These are phyloP conservation scores for Carapus acus DNA, from an alignment of 2,797 vertebrate species.

Conservation along the genomic window DNA sequence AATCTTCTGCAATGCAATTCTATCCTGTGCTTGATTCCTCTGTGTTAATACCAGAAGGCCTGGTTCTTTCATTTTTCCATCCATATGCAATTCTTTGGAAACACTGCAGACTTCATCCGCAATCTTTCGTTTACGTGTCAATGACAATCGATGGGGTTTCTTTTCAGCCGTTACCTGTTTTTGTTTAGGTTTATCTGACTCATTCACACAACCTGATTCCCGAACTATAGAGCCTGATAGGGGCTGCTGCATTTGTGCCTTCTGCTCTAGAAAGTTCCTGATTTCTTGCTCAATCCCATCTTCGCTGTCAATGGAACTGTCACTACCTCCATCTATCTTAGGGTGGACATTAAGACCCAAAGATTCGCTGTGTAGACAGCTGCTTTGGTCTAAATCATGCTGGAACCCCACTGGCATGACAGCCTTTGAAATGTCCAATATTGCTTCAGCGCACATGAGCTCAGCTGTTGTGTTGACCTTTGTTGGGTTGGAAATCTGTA, in stretches of 20 bases:
- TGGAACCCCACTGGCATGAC: constrained; percentile 79
- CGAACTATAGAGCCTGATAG: constrained; percentile 32
- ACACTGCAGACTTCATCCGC: constrained; percentile 51
- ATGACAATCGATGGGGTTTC: constrained; percentile 62
- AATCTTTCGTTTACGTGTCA: constrained; percentile 67
- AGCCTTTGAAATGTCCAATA: constrained; percentile 94
- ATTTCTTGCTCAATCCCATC: constrained; percentile 97
- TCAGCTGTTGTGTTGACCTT: constrained; percentile 85
- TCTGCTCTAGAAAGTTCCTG: constrained; percentile 85
- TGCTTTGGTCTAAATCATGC: constrained; percentile 38
- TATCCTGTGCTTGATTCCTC: constrained; percentile 24
- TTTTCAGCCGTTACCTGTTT: constrained; percentile 47
- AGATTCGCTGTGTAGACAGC: constrained; percentile 38
- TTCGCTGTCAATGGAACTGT: constrained; percentile 86
- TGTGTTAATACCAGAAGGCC: constrained; percentile 18
- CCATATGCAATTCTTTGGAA: constrained; percentile 13
- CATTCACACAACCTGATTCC: constrained; percentile 23
- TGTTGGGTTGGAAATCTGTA: constrained; percentile 40
- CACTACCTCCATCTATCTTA: constrained; percentile 67
- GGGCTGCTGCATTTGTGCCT: constrained; percentile 78
- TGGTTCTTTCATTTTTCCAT: constrained; percentile 27
- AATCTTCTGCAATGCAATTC: constrained; percentile 28
- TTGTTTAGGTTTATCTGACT: constrained; percentile 39
- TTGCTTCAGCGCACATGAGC: constrained; percentile 94
- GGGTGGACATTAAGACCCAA: constrained; percentile 35